Percentiles rank a stretch among this genome's conserved stretches.
Evolutionary conservation across 2,888 invertebrate species (phyloP).

Genomic region (Meganola albula): DNA sequence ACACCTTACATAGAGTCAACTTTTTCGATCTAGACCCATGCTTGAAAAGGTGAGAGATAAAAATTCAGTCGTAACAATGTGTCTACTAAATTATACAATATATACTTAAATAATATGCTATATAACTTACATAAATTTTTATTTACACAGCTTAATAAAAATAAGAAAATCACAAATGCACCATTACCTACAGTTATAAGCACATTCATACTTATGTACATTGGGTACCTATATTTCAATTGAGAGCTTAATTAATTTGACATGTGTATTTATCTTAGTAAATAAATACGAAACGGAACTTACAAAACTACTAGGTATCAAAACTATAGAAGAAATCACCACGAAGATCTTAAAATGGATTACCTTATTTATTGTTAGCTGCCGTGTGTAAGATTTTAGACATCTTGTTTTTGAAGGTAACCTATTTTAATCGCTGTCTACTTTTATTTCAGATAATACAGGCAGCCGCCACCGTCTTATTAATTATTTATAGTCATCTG

Average conservation of each 20-base stretch:
- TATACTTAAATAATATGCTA: constrained; percentile 52
- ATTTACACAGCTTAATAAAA: constrained; percentile 63
- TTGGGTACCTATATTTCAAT: constrained; percentile 24
- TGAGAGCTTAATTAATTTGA: constrained; percentile 26
- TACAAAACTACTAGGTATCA: too few relatives aligned
- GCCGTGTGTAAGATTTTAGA: too few relatives aligned
- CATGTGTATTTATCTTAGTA: too few relatives aligned
- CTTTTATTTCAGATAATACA: too few relatives aligned
- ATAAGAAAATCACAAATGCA: constrained; percentile 60
- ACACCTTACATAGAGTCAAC: neutral
- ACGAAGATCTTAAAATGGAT: too few relatives aligned
- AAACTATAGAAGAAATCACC: too few relatives aligned
- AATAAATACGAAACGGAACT: too few relatives aligned
- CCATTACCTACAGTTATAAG: constrained; percentile 50
- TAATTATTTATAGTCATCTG: too few relatives aligned
- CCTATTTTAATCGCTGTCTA: too few relatives aligned
- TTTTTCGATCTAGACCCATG: constrained; percentile 8
- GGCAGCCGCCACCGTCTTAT: too few relatives aligned
- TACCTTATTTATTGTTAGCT: too few relatives aligned
- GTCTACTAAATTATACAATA: constrained; percentile 51
- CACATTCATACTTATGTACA: constrained; percentile 61
- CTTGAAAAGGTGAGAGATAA: constrained; percentile 25
- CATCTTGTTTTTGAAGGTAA: too few relatives aligned
- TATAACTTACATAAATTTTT: constrained; percentile 67
- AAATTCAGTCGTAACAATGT: constrained; percentile 56